Evolutionary conservation across 2,113 vertebrate species (phyloP).

Genomic region (Pyxicephalus adspersus): DNA sequence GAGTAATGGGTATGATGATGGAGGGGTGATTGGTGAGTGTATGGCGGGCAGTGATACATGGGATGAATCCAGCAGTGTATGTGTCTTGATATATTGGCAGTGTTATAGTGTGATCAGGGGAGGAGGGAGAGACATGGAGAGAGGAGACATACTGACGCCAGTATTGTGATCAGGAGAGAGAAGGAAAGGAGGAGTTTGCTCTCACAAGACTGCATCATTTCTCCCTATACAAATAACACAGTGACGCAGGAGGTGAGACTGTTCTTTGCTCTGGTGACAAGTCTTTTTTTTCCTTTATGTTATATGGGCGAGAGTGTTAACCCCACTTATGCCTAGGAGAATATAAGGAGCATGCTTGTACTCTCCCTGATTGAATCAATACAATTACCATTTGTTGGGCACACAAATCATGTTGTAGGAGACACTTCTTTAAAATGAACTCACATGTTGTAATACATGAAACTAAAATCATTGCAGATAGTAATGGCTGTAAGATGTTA

Average conservation of each 20-base stretch:
- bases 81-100: slow-evolving; percentile 15
- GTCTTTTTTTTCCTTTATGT: neutral
- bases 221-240: slow-evolving; percentile 30
- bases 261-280: neutral
- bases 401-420: no score
- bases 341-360: no score
- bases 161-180: slow-evolving; percentile 67
- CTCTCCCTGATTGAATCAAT: no score
- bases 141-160: slow-evolving; percentile 76
- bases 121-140: slow-evolving; percentile 56
- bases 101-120: slow-evolving; percentile 56
- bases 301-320: neutral
- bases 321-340: neutral
- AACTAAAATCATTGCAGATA: no score
- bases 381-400: no score
- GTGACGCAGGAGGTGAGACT: slow-evolving; percentile 13
- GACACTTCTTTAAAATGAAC: no score
- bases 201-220: slow-evolving; percentile 58
- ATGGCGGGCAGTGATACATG: neutral
- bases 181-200: slow-evolving; percentile 58
- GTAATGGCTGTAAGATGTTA: no score
- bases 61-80: neutral
- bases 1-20: no score
- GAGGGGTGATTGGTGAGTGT: neutral
- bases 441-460: no score